Base-by-base conservation (phyloP, 2,797 vertebrate genomes). In the Steatocranus sp. region DNA sequence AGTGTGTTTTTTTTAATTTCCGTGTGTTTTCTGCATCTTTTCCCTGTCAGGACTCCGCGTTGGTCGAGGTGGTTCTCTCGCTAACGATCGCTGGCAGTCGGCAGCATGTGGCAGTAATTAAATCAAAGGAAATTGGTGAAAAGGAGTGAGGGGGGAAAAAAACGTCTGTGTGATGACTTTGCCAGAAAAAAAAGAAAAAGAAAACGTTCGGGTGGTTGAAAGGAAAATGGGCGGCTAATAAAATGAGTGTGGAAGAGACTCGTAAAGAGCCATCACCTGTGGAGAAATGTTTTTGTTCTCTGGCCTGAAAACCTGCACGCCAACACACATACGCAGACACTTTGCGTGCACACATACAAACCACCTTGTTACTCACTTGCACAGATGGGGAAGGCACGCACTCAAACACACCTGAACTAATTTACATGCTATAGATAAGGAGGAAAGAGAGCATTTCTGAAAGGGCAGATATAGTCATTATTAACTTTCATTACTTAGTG, bases 41-140 rank as follows among this genome's bases (percentile, higher is more conserved):
- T 56, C 18, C 46, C 78, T 83, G 83, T 87, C 82, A 84, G 76
- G 76, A 54, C 75, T 78, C 68, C 27, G 84, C 36, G 80, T 84
- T 75, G 89, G 85, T 90, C 68, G 75, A 79, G 75, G 78, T 83
- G 20, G 27, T 82, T 83, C 79, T 81, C 85, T 51, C 90, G 86
- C 95, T 97, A 97, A 97, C 94, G 89, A 96, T 93, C 54, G 56
- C 93, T 96, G 96, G 96, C 96, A 96, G 95, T 93, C 93, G 77
- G 91, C 94, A 92, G 92, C 96, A 96, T 96, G 95, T 96, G 96
- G 96, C 95, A 90, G 96, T 97, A 96, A 96, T 97, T 97, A 97
- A 96, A 96, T 95, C 87, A 96, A 94, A 94, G 93, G 92, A 91
- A 91, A 89, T 87, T 87, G 89, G 89, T 89, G 81, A 85, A 85